A percentile compares a stretch with the other conserved stretches of the same genome.
These are phyloP conservation scores for Zapus hudsonius DNA, from an alignment of 2,113 vertebrate species.

Conservation along the genomic window DNA sequence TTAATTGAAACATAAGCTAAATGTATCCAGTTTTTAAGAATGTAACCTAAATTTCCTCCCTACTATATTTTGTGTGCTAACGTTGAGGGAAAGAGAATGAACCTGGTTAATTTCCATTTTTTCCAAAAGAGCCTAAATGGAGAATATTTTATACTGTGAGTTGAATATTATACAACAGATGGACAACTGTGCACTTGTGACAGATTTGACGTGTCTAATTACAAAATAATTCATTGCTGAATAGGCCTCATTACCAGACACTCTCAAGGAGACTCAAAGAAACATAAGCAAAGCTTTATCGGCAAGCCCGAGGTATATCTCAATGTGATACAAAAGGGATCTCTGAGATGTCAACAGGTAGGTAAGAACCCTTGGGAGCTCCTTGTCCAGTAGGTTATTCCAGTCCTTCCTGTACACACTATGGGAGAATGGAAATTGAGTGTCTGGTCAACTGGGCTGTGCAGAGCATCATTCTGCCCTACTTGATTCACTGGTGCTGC, in stretches of 20 bases:
- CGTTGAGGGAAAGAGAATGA: constrained; percentile 6
- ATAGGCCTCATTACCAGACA: constrained; percentile 33
- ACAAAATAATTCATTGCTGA: constrained; percentile 45
- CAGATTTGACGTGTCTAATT: constrained; percentile 2
- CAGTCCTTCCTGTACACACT: neutral
- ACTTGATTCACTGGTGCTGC: neutral
- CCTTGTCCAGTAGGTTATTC: neutral
- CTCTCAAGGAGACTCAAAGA: constrained; percentile 23
- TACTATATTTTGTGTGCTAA: constrained; percentile 43
- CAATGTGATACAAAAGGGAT: neutral
- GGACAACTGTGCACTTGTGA: constrained; percentile 11
- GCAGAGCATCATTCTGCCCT: neutral
- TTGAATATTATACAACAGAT: constrained; percentile 7
- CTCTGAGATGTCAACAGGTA: neutral
- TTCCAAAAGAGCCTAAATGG: constrained; percentile 21
- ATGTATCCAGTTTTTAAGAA: constrained; percentile 54
- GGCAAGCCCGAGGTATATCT: neutral
- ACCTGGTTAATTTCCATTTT: constrained; percentile 22
- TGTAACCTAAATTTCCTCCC: constrained; percentile 48
- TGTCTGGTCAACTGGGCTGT: constrained; percentile 3
- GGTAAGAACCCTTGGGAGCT: neutral
- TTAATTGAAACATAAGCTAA: constrained; percentile 66
- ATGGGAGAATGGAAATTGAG: neutral
- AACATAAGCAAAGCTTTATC: neutral
- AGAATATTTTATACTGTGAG: neutral